Percentiles rank a stretch among this genome's conserved stretches.
phyloP scores from a whole-genome alignment of 2,888 invertebrate genomes.

The Hydropsyche betteni region DNA sequence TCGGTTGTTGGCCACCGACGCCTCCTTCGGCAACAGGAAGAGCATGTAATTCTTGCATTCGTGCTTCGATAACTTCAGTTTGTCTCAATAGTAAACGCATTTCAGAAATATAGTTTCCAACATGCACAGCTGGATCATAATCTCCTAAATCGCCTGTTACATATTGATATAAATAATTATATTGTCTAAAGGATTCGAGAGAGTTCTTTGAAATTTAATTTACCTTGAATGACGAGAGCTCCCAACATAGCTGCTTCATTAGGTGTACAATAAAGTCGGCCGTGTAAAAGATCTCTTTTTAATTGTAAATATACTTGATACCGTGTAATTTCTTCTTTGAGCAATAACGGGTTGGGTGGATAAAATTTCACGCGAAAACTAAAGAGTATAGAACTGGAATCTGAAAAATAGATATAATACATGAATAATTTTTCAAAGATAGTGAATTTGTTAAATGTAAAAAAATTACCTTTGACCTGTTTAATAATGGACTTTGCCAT shows the following conservation, averaged over 20 bases:
- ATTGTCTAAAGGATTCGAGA: background rate
- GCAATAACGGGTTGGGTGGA: constrained; percentile 90
- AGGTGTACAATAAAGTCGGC: constrained; percentile 90
- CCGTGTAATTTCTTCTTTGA: constrained; percentile 93
- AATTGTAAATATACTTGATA: constrained; percentile 95
- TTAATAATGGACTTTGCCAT: constrained; percentile 88
- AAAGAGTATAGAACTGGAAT: constrained; percentile 89
- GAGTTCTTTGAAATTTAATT: background rate
- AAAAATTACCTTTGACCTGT: constrained; percentile 84
- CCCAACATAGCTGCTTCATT: constrained; percentile 90
- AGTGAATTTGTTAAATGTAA: background rate
- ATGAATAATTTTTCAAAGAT: background rate
- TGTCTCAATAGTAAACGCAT: constrained; percentile 92
- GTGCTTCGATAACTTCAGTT: constrained; percentile 89
- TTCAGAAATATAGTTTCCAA: constrained; percentile 89
- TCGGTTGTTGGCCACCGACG: constrained; percentile 85
- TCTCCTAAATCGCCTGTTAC: constrained; percentile 92
- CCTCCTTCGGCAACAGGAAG: constrained; percentile 68
- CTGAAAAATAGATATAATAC: constrained; percentile 63
- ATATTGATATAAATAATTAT: constrained; percentile 20
- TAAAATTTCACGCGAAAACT: constrained; percentile 98
- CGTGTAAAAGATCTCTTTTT: constrained; percentile 93
- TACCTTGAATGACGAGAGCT: constrained; percentile 93
- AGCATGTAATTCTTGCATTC: constrained; percentile 92
- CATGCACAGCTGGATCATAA: constrained; percentile 87